Evolutionary conservation across 2,113 vertebrate genomes (phyloP).

Genomic region (Bettongia penicillata): DNA sequence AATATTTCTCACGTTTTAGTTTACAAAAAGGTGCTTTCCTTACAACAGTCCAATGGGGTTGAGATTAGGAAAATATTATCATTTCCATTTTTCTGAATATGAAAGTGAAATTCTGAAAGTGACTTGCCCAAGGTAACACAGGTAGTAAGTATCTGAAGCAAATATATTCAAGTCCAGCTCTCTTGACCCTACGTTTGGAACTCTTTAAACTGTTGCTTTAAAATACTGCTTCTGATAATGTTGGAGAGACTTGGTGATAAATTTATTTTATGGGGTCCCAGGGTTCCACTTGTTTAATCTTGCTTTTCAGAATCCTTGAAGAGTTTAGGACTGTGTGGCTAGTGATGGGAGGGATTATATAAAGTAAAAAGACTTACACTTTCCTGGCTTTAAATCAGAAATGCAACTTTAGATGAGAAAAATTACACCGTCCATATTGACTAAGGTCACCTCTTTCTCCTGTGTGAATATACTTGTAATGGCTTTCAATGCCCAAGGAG

Average conservation of each 20-base stretch:
- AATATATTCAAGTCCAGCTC: not conserved
- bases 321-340: not conserved
- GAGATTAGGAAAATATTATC: not conserved
- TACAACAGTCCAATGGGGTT: not conserved
- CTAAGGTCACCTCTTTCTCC: fast-evolving
- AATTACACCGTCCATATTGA: not conserved
- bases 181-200: not conserved
- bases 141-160: not conserved
- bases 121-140: not conserved
- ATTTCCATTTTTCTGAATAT: not conserved
- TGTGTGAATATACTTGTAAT: not conserved
- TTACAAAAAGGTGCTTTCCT: not conserved
- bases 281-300: constrained; percentile 6
- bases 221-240: constrained; percentile 6
- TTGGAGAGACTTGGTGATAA: constrained; percentile 14
- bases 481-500: not conserved
- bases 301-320: not conserved
- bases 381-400: not conserved
- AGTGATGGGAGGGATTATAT: not conserved
- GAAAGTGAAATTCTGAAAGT: not conserved
- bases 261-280: constrained; percentile 49
- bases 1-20: not conserved
- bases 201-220: not conserved
- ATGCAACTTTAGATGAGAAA: not conserved
- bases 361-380: not conserved